Conservation (phyloP, 2,113 vertebrate species). For the Kryptolebias marmoratus region DNA sequence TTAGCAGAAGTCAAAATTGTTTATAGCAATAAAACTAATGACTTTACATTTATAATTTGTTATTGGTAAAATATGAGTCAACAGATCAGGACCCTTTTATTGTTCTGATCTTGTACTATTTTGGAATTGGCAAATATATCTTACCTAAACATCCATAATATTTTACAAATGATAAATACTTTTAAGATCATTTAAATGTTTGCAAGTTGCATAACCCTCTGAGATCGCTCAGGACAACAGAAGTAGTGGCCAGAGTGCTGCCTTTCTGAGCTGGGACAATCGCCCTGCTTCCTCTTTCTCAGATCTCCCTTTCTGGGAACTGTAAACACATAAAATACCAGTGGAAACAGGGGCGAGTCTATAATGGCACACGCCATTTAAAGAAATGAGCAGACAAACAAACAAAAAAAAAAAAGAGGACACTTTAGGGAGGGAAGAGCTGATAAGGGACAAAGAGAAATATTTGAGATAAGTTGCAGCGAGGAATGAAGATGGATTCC, state of each 20-base stretch:
- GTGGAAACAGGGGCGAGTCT: conserved; percentile 60
- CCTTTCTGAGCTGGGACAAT: conserved; percentile 4
- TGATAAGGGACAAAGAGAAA: conserved; percentile 38
- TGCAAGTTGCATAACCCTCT: neutral
- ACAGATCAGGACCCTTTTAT: too few species aligned
- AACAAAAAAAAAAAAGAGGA: conserved; percentile 6
- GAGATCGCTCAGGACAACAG: conserved; percentile 3
- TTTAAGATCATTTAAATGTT: neutral
- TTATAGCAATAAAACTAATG: too few species aligned
- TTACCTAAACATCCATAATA: neutral
- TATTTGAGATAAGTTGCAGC: conserved; percentile 33
- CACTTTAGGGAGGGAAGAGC: conserved; percentile 20
- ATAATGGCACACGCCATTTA: conserved; percentile 52
- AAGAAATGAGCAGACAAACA: conserved; percentile 44
- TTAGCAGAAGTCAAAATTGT: too few species aligned
- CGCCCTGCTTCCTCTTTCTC: conserved; percentile 22
- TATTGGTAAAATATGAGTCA: too few species aligned
- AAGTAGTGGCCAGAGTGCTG: neutral
- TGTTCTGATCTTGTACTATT: too few species aligned
- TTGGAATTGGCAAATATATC: too few species aligned
- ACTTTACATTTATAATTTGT: too few species aligned
- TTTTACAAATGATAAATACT: neutral
- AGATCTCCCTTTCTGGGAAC: conserved; percentile 48
- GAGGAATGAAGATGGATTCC: conserved; percentile 27
- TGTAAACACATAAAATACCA: conserved; percentile 65